phyloP scores from a whole-genome alignment of 2,113 vertebrate genomes.

The Tenebrosternarchus preto region DNA sequence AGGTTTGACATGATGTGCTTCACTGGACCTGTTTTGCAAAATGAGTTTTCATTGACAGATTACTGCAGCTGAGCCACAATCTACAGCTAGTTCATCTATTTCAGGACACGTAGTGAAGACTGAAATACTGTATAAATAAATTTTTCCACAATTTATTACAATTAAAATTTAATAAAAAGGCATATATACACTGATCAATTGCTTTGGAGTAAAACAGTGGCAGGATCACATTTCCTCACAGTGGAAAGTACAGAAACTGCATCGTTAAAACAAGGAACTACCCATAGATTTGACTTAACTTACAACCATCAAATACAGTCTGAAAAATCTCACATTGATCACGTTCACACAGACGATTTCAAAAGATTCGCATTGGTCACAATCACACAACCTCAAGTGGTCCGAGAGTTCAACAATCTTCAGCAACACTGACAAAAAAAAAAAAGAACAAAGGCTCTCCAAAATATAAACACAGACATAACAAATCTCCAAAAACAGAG shows the following conservation, averaged over 20 bases:
- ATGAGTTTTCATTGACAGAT: constrained; percentile 13
- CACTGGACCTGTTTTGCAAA: constrained; percentile 16
- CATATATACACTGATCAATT: constrained; percentile 69
- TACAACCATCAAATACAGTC: constrained; percentile 2
- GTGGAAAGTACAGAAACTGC: constrained; percentile 67
- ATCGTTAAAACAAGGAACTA: constrained; percentile 32
- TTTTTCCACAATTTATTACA: constrained; percentile 68
- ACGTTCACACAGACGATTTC: constrained; percentile 1
- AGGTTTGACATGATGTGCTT: neutral
- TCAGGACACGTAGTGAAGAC: constrained; percentile 51
- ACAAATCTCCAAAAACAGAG: constrained; percentile 47
- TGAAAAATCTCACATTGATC: constrained; percentile 9
- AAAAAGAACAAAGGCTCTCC: too few relatives aligned
- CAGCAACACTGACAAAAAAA: constrained; percentile 22
- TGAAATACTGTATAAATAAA: constrained; percentile 75
- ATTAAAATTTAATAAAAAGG: constrained; percentile 68
- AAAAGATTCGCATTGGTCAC: neutral
- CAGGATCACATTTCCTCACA: constrained; percentile 65
- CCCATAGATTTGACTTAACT: constrained; percentile 32
- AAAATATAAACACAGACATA: constrained; percentile 23
- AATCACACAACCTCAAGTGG: constrained; percentile 29
- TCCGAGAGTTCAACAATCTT: constrained; percentile 2
- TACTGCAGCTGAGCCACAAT: constrained; percentile 28
- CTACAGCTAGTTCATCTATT: neutral
- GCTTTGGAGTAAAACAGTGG: constrained; percentile 69